Conservation (phyloP, 2,113 vertebrate species). For the Zingel zingel region DNA sequence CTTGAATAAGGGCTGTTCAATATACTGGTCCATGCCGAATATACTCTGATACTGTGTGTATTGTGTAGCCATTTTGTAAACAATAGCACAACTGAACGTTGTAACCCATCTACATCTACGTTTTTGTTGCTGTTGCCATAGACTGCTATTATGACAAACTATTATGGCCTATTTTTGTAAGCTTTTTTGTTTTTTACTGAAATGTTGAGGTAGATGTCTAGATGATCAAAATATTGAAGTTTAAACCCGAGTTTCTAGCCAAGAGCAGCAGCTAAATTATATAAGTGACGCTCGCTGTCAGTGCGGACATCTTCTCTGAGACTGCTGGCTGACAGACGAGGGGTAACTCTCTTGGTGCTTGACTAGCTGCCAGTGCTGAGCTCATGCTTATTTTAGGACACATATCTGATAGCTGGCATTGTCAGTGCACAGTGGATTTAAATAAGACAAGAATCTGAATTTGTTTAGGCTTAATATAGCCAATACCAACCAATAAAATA, state of each 20-base stretch:
- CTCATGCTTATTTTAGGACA: slow-evolving; percentile 27
- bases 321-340: neutral
- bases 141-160: neutral
- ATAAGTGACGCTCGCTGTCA: slow-evolving; percentile 1
- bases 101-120: neutral
- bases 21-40: neutral
- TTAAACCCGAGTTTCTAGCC: neutral
- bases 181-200: neutral
- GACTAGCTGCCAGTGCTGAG: neutral
- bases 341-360: neutral
- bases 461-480: neutral
- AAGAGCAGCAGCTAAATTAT: neutral
- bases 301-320: neutral
- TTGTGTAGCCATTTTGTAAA: neutral
- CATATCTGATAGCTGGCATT: slow-evolving; percentile 2
- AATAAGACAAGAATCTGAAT: slow-evolving; percentile 6
- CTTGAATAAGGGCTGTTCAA: neutral
- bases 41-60: neutral
- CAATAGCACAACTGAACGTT: too few species aligned
- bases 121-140: neutral
- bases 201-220: neutral
- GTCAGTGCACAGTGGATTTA: neutral
- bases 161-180: neutral
- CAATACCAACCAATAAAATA: slow-evolving; percentile 3
- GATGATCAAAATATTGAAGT: neutral